Evolutionary conservation across 2,888 invertebrate genomes (phyloP), one percentile per base, ranked within the genome.

Genomic region (Galerucella nymphaeae): DNA sequence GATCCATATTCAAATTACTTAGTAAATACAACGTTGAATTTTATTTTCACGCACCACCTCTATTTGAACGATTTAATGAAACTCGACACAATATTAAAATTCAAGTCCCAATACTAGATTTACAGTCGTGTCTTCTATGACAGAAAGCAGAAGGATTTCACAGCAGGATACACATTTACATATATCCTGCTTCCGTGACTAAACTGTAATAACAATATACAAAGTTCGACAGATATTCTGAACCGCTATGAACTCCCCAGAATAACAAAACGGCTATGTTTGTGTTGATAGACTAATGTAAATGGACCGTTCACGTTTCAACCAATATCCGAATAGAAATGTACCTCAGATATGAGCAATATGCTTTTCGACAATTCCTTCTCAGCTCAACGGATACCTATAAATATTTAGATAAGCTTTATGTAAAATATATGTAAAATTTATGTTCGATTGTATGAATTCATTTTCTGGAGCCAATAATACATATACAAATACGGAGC

Each of bases 161-260:
- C 70, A 70, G 70, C 63, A 70, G 70, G 70, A 70, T 70, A 70
- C 70, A 63, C 70, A 70, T 70, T 70, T 70, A 70, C 70, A 70
- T 70, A 70, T 70, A 70, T 70, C 70, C 70, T 64, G 63, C 63
- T 70, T 70, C 63, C 70, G 70, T 70, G 70, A 70, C 70, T 70
- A 64, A 70, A 70, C 70, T 70, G 64, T 70, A 70, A 70, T 70
- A 70, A 70, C 70, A 70, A 70, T 70, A 70, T 70, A 70, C 70
- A 64, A 70, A 70, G 63, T 70, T 70, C 70, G 70, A 70, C 70
- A 70, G 70, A 70, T 55, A 64, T 42, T 64, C 55, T 62, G 42
- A 63, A 58, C 45, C 58, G 42, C 42, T 59, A 67, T 11, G 50
- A 62, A 58, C 58, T 59, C 45, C 57, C 42, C 30, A 63, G 70